A percentile compares a stretch with the other conserved stretches of the same genome.
These are phyloP conservation scores for Pungitius pungitius DNA, from an alignment of 2,113 vertebrate species.

Conservation along the genomic window DNA sequence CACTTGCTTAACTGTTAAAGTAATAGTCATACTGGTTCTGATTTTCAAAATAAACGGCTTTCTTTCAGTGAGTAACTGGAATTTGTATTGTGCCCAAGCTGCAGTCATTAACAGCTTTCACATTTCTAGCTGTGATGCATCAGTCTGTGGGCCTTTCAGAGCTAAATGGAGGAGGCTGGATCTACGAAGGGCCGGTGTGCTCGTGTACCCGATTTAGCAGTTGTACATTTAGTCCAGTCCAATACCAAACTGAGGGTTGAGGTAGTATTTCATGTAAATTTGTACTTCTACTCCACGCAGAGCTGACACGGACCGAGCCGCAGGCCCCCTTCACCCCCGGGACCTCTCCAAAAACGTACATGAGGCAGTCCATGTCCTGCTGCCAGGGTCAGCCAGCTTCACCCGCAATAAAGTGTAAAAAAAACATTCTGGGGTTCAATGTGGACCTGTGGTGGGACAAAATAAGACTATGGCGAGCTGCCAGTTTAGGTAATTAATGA, in stretches of 20 bases:
- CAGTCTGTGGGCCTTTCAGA: too few species aligned
- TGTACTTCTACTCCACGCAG: neutral
- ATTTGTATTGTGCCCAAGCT: neutral
- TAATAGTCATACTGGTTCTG: too few species aligned
- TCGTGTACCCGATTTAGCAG: neutral
- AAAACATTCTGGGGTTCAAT: neutral
- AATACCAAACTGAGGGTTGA: neutral
- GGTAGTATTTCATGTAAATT: too few species aligned
- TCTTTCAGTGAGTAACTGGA: neutral
- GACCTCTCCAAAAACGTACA: too few species aligned
- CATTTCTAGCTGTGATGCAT: neutral
- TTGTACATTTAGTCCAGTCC: neutral
- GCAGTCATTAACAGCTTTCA: neutral
- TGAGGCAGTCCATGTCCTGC: too few species aligned
- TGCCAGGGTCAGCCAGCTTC: neutral
- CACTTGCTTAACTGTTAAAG: too few species aligned
- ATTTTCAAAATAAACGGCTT: neutral
- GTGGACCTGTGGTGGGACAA: neutral
- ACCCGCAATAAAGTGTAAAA: neutral
- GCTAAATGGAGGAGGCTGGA: neutral
- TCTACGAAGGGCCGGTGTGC: neutral
- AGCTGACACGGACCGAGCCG: too few species aligned
- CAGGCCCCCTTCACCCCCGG: too few species aligned
- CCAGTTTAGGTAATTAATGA: slow-evolving; percentile 1
- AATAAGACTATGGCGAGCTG: neutral